Conservation (phyloP, 1,140 invertebrate genomes). For the Brachionus rotundiformis region DNA sequence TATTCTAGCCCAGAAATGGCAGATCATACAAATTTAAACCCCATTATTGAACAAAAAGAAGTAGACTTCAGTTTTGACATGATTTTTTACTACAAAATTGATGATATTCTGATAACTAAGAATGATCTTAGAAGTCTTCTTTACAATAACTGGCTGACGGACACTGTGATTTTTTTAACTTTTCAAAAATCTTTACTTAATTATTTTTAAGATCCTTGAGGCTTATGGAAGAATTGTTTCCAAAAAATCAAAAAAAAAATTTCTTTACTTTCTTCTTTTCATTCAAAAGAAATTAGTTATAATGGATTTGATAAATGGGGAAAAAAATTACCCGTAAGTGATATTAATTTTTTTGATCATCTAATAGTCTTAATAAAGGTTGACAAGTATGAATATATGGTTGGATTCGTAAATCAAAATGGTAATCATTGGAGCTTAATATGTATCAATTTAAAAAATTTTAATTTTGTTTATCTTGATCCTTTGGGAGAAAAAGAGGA, state of each 20-base stretch:
- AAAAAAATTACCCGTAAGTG: no score
- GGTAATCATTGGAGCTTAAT: no score
- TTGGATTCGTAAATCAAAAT: no score
- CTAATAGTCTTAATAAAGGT: no score
- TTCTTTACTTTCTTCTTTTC: no score
- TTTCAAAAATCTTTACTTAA: background rate
- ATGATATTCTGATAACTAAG: background rate
- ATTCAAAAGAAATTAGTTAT: no score
- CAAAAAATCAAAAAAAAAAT: background rate
- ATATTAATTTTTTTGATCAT: no score
- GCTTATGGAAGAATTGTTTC: background rate
- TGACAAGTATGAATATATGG: no score
- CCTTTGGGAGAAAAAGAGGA: no score
- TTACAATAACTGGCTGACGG: background rate
- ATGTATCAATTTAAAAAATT: no score
- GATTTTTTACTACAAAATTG: background rate
- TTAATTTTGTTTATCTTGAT: no score
- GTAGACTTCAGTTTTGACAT: background rate
- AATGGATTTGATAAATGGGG: no score
- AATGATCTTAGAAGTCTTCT: background rate
- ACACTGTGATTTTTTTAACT: background rate
- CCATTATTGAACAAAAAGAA: background rate
- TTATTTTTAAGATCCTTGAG: background rate
- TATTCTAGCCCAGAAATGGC: background rate
- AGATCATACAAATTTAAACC: background rate